Evolutionary conservation across 2,797 vertebrate species (phyloP).

Genomic region (Odontamblyopus lacepedii): DNA sequence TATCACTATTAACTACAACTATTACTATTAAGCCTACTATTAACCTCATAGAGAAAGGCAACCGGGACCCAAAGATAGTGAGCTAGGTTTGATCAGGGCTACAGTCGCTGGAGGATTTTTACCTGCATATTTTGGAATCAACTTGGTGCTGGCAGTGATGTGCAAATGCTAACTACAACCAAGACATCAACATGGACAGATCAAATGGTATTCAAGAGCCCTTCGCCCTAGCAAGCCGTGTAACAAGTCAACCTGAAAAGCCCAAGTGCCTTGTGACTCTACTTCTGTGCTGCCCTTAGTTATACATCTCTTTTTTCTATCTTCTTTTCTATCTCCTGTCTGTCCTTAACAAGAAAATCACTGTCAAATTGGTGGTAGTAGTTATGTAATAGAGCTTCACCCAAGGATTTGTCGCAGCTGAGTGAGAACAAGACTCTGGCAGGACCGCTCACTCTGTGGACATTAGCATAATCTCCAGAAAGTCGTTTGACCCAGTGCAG

Average conservation of each 20-base stretch:
- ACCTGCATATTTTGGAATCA: too few relatives aligned
- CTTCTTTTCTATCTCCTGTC: slow-evolving; percentile 23
- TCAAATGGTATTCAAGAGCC: neutral
- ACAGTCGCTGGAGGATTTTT: neutral
- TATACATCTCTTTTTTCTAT: slow-evolving; percentile 18
- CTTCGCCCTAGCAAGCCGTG: neutral
- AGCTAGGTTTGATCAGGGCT: neutral
- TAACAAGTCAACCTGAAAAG: neutral
- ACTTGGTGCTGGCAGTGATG: neutral
- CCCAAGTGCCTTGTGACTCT: neutral
- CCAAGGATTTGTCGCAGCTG: slow-evolving; percentile 66
- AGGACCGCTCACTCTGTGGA: slow-evolving; percentile 47
- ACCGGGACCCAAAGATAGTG: neutral
- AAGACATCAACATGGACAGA: neutral
- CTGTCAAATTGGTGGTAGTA: slow-evolving; percentile 43
- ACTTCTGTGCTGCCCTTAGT: neutral
- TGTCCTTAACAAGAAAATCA: slow-evolving; percentile 42
- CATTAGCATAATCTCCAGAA: slow-evolving; percentile 69
- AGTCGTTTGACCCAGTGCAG: slow-evolving; percentile 61
- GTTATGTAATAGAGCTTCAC: slow-evolving; percentile 56
- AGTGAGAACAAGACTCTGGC: slow-evolving; percentile 56
- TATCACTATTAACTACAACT: neutral
- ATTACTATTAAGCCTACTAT: neutral
- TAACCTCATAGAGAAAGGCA: neutral
- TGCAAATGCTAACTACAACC: neutral